These are phyloP conservation scores for Cantharis rufa DNA, from an alignment of 2,888 invertebrate species.

Conservation along the genomic window DNA sequence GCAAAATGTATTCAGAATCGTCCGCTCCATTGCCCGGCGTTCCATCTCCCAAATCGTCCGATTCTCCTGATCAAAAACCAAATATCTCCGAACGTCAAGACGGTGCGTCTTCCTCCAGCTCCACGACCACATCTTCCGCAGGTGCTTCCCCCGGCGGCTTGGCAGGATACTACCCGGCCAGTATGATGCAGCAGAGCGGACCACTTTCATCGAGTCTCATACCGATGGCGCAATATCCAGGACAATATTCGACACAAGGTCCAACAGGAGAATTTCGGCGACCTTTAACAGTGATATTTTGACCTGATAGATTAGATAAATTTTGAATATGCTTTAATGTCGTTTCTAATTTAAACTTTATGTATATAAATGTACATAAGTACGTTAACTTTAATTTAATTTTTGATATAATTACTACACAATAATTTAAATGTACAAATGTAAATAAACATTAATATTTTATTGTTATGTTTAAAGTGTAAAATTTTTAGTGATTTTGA, in stretches of 20 bases:
- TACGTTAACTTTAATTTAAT: neutral
- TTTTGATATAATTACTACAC: neutral
- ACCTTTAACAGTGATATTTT: slow-evolving; percentile 80
- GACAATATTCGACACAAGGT: slow-evolving; percentile 60
- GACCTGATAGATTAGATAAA: slow-evolving; percentile 70
- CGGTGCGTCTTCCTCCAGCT: slow-evolving; percentile 60
- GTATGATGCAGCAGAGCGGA: slow-evolving; percentile 55
- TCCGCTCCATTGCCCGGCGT: slow-evolving; percentile 46
- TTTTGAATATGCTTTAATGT: slow-evolving; percentile 47
- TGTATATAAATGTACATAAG: slow-evolving; percentile 20
- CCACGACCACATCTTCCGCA: slow-evolving; percentile 63
- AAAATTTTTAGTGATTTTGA: neutral
- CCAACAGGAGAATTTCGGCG: slow-evolving; percentile 71
- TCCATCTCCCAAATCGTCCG: slow-evolving; percentile 59
- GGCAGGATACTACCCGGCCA: slow-evolving; percentile 62
- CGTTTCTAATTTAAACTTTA: neutral
- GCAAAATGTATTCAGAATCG: slow-evolving; percentile 69
- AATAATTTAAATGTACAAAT: slow-evolving; percentile 19
- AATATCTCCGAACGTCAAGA: slow-evolving; percentile 50
- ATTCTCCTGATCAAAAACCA: slow-evolving; percentile 56
- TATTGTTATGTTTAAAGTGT: slow-evolving; percentile 21
- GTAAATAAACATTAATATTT: slow-evolving; percentile 15
- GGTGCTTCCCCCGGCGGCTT: slow-evolving; percentile 65
- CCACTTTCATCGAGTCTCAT: slow-evolving; percentile 56
- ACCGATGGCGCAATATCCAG: slow-evolving; percentile 70